phyloP scores from a whole-genome alignment of 2,888 invertebrate genomes.

The Orchestes rusci region DNA sequence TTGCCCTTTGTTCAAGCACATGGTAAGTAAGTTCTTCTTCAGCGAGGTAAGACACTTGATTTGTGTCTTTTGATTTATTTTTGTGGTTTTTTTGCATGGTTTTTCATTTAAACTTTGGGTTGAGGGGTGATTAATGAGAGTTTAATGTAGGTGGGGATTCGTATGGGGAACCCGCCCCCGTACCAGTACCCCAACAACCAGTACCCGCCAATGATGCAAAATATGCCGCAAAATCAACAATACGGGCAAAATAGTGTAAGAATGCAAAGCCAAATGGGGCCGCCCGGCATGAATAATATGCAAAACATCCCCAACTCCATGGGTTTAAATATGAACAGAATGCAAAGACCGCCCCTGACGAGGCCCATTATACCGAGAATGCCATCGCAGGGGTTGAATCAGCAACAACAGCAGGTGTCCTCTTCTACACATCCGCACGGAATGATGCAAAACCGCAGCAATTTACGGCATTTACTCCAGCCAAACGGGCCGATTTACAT shows the following conservation, averaged over 20 bases:
- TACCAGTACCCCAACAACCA: conserved; percentile 36
- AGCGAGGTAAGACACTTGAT: conserved; percentile 10
- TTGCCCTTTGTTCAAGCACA: conserved; percentile 1
- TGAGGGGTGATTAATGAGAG: too few relatives aligned
- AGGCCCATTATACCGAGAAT: conserved; percentile 32
- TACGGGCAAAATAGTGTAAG: conserved; percentile 9
- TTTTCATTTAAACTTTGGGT: too few relatives aligned
- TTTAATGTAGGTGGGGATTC: conserved; percentile 20
- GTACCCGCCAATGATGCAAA: conserved; percentile 35
- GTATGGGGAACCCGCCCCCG: conserved; percentile 21
- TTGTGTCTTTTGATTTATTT: too few relatives aligned
- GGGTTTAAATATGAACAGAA: conserved; percentile 36
- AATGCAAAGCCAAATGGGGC: conserved; percentile 30
- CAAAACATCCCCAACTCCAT: conserved; percentile 33
- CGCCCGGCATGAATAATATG: conserved; percentile 28
- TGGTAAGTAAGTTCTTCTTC: conserved; percentile 16
- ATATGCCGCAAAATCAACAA: conserved; percentile 25
- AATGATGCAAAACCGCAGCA: conserved; percentile 41
- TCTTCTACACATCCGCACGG: conserved; percentile 56
- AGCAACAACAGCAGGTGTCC: conserved; percentile 45
- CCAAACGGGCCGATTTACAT: conserved; percentile 40
- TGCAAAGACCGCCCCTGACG: conserved; percentile 30
- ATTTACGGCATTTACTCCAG: conserved; percentile 43
- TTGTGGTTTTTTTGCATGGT: too few relatives aligned
- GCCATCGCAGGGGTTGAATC: conserved; percentile 30